These are phyloP conservation scores for Rallus limicola DNA, from an alignment of 2,113 vertebrate genomes.

Conservation along the genomic window DNA sequence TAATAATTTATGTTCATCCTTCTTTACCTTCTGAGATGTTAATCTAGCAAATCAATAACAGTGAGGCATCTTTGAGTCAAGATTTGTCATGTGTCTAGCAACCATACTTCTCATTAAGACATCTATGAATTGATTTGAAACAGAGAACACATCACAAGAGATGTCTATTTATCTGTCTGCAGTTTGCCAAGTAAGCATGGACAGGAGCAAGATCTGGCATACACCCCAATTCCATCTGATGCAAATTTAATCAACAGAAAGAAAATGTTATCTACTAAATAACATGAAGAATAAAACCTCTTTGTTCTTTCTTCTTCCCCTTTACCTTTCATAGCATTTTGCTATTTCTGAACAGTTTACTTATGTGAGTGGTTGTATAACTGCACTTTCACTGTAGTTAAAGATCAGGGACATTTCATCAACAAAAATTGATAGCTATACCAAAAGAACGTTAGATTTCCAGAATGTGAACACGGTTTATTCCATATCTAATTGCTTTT, in stretches of 20 bases:
- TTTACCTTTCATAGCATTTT: background rate
- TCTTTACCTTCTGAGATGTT: background rate
- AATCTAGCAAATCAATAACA: conserved; percentile 10
- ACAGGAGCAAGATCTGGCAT: background rate
- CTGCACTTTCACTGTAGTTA: background rate
- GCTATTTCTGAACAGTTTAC: background rate
- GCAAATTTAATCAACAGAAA: background rate
- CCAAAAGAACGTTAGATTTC: background rate
- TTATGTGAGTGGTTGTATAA: background rate
- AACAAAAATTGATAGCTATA: background rate
- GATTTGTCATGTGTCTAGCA: background rate
- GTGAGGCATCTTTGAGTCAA: background rate
- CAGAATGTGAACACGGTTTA: background rate
- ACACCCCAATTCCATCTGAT: background rate
- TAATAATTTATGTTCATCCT: background rate
- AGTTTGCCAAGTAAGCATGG: background rate
- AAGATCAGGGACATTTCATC: background rate
- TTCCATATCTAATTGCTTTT: background rate
- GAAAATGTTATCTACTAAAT: background rate
- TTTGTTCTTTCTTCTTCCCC: background rate
- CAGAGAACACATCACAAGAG: background rate
- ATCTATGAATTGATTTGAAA: conserved; percentile 12
- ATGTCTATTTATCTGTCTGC: background rate
- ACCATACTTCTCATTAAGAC: background rate
- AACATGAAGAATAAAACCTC: background rate